Base-by-base conservation (phyloP, 1,140 invertebrate genomes). In the Drosophila miranda region DNA sequence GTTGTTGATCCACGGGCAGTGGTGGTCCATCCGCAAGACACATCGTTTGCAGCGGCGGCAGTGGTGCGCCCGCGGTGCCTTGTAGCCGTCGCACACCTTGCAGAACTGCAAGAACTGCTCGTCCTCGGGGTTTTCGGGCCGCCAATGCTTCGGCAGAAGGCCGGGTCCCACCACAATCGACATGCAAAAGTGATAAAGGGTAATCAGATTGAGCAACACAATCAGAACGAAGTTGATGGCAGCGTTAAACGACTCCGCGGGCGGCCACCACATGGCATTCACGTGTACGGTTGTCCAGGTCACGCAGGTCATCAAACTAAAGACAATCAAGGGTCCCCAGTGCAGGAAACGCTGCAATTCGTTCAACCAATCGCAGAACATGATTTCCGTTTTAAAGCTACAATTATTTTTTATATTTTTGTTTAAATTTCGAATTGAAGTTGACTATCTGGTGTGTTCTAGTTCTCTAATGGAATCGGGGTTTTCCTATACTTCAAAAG, bases 11-110 rank as follows among this genome's bases (percentile, higher is more conserved):
- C 88, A 91, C 0, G 97, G 97, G 91, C 97, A 98, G 91, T 98
- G 97, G 91, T 98, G 96, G 91, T 99, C 98, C 97, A 99, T 99
- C 93, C 99, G 99, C 89, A 97, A 93, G 0, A 99, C 95, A 93
- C 98, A 99, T 34, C 94, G 92, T 60, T 94, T 93, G 95, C 98
- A 99, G 93, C 98, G 98, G 78, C 96, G 93, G 91, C 98, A 99
- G 91, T 99, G 98, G 93, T 99, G 98, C 70, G 97, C 95, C 89
- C 98, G 93, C 0, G 98, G 98, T 26, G 97, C 95, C 93, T 99
- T 99, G 80, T 95, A 99, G 1, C 97, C 97, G 81, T 97, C 91
- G 90, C 98, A 99, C 16, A 94, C 92, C 57, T 92, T 91, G 92
- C 98, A 99, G 89, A 93, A 98, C 86, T 99, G 98, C 59, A 99